Conservation (phyloP, 2,113 vertebrate genomes). For the Indicator indicator region DNA sequence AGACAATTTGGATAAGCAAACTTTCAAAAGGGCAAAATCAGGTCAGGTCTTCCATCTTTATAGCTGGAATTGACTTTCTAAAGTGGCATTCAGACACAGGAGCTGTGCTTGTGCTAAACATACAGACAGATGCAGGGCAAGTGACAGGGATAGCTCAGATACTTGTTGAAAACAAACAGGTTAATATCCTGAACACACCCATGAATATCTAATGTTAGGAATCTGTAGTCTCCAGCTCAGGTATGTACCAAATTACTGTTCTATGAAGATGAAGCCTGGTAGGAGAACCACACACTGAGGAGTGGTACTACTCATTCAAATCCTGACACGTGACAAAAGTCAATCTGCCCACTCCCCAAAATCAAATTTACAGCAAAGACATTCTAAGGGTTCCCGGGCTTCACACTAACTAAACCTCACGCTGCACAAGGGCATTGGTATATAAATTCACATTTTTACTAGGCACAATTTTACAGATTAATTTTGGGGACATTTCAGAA, state of each 20-base stretch:
- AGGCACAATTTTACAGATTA: not conserved
- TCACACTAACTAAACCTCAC: not conserved
- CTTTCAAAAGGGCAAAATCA: not conserved
- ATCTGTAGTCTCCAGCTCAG: not conserved
- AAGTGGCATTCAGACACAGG: not conserved
- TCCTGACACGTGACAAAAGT: not conserved
- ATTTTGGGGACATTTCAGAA: not conserved
- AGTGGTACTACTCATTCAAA: not conserved
- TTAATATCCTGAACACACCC: not conserved
- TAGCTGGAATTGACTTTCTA: not conserved
- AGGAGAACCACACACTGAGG: not conserved
- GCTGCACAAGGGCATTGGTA: not conserved
- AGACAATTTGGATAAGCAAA: not conserved
- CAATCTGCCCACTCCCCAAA: not conserved
- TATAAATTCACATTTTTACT: not conserved
- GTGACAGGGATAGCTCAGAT: accelerated
- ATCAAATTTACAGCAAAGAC: not conserved
- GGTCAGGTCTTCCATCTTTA: not conserved
- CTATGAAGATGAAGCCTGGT: not conserved
- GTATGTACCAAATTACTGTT: not conserved
- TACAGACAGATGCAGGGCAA: not conserved
- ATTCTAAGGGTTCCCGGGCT: not conserved
- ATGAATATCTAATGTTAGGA: not conserved
- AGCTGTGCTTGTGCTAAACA: not conserved
- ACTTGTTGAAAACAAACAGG: not conserved